These are phyloP conservation scores for Metallyticus violacea DNA, from an alignment of 2,888 invertebrate genomes.

Conservation along the genomic window DNA sequence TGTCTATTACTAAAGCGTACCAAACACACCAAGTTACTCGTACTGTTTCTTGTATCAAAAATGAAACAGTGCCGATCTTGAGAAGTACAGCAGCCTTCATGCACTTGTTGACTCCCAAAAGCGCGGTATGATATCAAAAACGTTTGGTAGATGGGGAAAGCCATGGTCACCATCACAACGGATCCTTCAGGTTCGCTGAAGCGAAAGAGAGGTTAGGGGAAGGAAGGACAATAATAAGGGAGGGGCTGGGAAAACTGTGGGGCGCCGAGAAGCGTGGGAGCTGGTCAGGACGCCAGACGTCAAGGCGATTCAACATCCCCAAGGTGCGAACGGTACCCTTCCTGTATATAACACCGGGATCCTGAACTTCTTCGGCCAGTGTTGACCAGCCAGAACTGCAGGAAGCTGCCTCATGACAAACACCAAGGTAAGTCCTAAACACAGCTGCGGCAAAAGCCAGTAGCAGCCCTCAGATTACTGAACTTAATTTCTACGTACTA, in stretches of 20 bases:
- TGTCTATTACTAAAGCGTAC: no score
- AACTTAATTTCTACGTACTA: no score
- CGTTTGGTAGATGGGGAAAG: no score
- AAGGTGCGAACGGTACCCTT: background rate
- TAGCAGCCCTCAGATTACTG: no score
- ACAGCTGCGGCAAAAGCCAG: background rate
- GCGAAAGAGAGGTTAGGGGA: background rate
- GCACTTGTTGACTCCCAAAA: background rate
- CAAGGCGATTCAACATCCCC: background rate
- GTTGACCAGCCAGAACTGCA: background rate
- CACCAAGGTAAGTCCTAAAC: background rate
- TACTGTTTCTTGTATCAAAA: no score
- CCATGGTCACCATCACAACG: background rate
- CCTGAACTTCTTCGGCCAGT: background rate
- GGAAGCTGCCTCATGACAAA: background rate
- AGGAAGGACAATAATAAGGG: background rate
- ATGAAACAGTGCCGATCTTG: no score
- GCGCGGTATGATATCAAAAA: background rate
- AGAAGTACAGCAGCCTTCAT: background rate
- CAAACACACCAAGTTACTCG: no score
- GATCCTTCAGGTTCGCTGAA: background rate
- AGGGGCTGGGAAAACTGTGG: background rate
- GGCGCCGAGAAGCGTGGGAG: background rate
- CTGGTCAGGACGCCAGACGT: background rate
- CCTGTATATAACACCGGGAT: background rate